These are phyloP conservation scores for Pitta sordida DNA, from an alignment of 2,113 vertebrate genomes.

Conservation along the genomic window DNA sequence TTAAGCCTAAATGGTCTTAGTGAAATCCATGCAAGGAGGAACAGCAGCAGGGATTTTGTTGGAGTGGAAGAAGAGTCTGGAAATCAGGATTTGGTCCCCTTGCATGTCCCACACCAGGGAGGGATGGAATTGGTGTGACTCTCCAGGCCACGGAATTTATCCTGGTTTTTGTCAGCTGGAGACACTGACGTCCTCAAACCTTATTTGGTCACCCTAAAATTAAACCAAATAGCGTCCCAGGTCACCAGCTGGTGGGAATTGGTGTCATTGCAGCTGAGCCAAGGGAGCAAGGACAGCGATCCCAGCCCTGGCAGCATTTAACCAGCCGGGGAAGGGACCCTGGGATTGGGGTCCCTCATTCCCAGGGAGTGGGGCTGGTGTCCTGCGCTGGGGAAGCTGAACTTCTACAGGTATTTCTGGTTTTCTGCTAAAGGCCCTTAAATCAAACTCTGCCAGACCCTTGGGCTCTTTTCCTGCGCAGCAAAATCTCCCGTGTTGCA, in stretches of 20 bases:
- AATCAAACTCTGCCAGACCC: background rate
- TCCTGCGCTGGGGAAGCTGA: background rate
- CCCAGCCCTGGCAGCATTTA: background rate
- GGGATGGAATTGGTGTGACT: accelerated
- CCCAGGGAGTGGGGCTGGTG: too few relatives aligned
- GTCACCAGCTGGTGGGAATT: background rate
- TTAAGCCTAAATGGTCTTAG: background rate
- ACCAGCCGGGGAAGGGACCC: too few relatives aligned
- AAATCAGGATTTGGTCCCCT: background rate
- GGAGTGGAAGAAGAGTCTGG: background rate
- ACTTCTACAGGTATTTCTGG: background rate
- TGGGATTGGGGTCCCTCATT: background rate
- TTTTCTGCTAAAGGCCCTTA: background rate
- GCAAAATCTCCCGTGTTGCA: background rate
- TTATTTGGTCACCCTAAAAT: background rate
- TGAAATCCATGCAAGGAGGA: background rate
- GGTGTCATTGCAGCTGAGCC: background rate
- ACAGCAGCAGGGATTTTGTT: background rate
- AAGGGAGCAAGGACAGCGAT: background rate
- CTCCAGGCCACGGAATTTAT: accelerated
- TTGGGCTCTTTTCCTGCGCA: background rate
- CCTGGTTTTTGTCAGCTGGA: accelerated
- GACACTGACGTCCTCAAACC: background rate
- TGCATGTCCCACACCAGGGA: accelerated
- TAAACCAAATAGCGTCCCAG: background rate